A percentile compares a stretch with the other conserved stretches of the same genome.
Conservation (phyloP, 2,888 invertebrate species). For the Oxyscelio sp. region DNA sequence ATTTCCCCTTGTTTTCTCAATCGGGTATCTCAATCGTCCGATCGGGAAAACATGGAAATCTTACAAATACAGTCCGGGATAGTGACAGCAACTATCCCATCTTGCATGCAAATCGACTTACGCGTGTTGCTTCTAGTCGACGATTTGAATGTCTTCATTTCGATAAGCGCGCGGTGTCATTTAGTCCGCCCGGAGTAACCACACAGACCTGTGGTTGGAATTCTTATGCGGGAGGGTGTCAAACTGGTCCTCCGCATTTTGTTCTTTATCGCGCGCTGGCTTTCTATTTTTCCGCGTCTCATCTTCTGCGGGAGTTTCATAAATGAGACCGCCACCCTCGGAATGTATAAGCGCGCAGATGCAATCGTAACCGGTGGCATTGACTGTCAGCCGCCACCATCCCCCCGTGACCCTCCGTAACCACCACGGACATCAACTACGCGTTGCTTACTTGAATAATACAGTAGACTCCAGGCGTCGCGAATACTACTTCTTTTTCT, state of each 20-base stretch:
- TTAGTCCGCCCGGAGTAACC: conserved; percentile 17
- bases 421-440: conserved; percentile 21
- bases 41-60: too few relatives aligned
- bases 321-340: conserved; percentile 61
- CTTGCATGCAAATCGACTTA: conserved; percentile 36
- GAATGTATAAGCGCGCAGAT: conserved; percentile 60
- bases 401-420: conserved; percentile 15
- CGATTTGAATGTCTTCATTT: conserved; percentile 44
- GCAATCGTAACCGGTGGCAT: conserved; percentile 70
- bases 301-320: conserved; percentile 46
- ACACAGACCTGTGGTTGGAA: not conserved
- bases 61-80: too few relatives aligned
- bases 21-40: too few relatives aligned
- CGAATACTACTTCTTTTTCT: conserved; percentile 44
- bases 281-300: conserved; percentile 46
- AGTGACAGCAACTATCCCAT: too few relatives aligned
- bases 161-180: conserved; percentile 51
- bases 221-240: not conserved
- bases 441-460: conserved; percentile 56
- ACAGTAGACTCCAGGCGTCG: conserved; percentile 61
- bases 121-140: conserved; percentile 30
- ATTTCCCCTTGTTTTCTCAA: too few relatives aligned
- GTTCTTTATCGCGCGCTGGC: conserved; percentile 42
- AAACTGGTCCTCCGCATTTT: conserved; percentile 12
- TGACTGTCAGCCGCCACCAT: conserved; percentile 42